These are phyloP conservation scores for Suncus etruscus DNA, from an alignment of 2,113 vertebrate genomes.

Conservation along the genomic window DNA sequence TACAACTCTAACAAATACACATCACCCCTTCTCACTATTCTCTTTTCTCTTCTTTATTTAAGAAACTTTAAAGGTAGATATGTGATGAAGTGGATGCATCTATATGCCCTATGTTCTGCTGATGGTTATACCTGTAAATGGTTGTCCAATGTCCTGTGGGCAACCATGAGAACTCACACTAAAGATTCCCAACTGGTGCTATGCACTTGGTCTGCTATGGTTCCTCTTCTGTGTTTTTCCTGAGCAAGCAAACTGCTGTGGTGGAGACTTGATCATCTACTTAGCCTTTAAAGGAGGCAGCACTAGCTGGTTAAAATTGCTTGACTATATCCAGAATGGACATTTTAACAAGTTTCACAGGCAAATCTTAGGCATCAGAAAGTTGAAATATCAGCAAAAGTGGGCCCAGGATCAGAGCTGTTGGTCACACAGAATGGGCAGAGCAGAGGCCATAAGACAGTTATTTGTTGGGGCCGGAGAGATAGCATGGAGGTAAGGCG, in stretches of 20 bases:
- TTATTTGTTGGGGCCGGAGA: too few species aligned
- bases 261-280: background rate
- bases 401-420: background rate
- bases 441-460: background rate
- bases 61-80: background rate
- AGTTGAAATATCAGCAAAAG: background rate
- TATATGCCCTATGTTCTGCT: background rate
- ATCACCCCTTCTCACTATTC: background rate
- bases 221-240: background rate
- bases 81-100: background rate
- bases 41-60: background rate
- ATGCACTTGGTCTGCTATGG: too few species aligned
- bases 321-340: background rate
- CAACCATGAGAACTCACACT: too few species aligned
- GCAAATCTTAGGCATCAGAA: background rate
- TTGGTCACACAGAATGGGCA: too few species aligned
- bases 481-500: too few species aligned
- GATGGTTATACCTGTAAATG: too few species aligned
- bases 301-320: background rate
- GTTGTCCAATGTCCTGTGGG: background rate
- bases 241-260: background rate
- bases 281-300: background rate
- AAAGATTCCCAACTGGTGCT: rapidly evolving
- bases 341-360: background rate
- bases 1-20: background rate